Base-by-base conservation (phyloP, 2,113 vertebrate species). In the Gobius niger region DNA sequence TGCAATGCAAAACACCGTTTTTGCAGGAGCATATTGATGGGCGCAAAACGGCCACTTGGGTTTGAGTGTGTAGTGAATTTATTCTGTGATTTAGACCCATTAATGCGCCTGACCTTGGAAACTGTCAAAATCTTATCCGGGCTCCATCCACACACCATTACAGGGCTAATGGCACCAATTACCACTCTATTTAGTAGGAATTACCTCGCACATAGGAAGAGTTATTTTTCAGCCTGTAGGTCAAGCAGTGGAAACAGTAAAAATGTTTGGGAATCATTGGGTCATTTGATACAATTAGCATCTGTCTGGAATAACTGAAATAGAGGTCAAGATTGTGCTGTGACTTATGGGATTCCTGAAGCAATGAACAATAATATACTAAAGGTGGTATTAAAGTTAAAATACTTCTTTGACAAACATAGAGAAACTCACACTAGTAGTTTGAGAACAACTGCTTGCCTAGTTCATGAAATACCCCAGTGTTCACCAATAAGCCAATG, bases 41-140 rank as follows among this genome's bases (percentile, higher is more conserved):
- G 59, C 51, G 49, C 50, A 24, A 52, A 70, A 67, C 18, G 52
- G 73, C 57, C 65, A 61, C 60, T 63, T 47, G 47, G 68, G 75
- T 44, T 34, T 68, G 67, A 78, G 57, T 47, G 66, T 51, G 57
- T 56, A 42, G 66, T 19, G 50, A 87, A 84, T 80, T 71, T 67
- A 74, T 76, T 79, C 59, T 44, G 56, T 60, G 50, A 82, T 68
- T 84, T 68, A 50, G 64, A 53, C 68, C 57, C 65, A 63, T 61
- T 63, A 67, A 75, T 54, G 50, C 54, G 66, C 56, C 67, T 82
- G 80, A 87, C 85, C 85, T 85, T 85, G 85, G 67, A 86, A 87
- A 83, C 78, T 71, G 76, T 88, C 88, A 85, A 82, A 82, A 67
- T 76, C 67, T 63, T 79, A 51, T 76, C 68, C 73, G 50, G 49